These are phyloP conservation scores for Phaonia tiefii DNA, from an alignment of 2,888 invertebrate genomes.

Conservation along the genomic window DNA sequence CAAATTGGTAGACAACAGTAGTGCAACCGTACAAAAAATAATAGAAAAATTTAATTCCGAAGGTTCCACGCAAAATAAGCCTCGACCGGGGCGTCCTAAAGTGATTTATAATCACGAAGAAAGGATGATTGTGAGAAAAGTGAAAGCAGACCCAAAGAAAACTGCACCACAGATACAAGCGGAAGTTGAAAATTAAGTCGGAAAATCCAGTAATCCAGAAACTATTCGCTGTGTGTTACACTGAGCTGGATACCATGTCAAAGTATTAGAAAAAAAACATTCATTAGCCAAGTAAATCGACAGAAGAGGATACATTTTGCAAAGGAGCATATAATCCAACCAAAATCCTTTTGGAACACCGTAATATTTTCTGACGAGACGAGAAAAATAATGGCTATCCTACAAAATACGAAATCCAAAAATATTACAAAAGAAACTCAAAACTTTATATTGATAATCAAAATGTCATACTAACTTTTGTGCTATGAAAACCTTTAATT, in stretches of 20 bases:
- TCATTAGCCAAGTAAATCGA: too few species aligned
- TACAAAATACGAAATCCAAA: slow-evolving; percentile 34
- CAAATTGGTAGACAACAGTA: slow-evolving; percentile 16
- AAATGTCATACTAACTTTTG: slow-evolving; percentile 21
- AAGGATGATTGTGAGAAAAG: too few species aligned
- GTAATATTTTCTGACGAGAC: slow-evolving; percentile 53
- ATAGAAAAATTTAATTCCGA: slow-evolving; percentile 9
- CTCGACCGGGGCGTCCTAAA: slow-evolving; percentile 15
- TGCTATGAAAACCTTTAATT: neutral
- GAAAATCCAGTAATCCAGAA: slow-evolving; percentile 34
- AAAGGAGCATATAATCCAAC: slow-evolving; percentile 24
- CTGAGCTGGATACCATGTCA: neutral
- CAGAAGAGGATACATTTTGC: slow-evolving; percentile 24
- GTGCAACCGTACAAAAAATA: slow-evolving; percentile 24
- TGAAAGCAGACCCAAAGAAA: too few species aligned
- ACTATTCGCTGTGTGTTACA: slow-evolving; percentile 24
- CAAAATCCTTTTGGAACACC: too few species aligned
- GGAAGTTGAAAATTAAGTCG: neutral
- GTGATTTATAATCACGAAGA: slow-evolving; percentile 13
- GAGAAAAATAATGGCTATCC: slow-evolving; percentile 34
- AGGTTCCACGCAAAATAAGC: slow-evolving; percentile 20
- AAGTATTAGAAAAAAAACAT: slow-evolving; percentile 31
- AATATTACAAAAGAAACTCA: too few species aligned
- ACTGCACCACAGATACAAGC: neutral
- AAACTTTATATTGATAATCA: neutral